Percentiles rank a stretch among this genome's conserved stretches.
Conservation (phyloP, 1,140 invertebrate genomes). For the Berghia stephanieae region DNA sequence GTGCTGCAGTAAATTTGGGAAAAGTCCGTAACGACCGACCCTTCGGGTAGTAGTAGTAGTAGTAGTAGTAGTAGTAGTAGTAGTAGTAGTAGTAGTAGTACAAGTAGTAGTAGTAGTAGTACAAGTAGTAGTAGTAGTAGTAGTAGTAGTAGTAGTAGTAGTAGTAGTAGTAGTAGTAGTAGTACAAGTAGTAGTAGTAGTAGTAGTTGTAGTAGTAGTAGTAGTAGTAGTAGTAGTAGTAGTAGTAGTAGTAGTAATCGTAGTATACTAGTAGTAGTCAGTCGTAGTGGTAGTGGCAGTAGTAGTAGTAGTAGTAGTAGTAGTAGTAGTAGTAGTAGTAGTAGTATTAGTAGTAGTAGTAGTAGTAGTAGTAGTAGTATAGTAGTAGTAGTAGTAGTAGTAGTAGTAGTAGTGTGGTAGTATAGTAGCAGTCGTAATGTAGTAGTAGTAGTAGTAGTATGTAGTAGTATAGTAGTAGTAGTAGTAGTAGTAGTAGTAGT, state of each 20-base stretch:
- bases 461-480: background rate
- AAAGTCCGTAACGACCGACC: no score
- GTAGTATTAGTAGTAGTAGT: constrained; percentile 10
- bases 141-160: constrained; percentile 22
- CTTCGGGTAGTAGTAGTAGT: constrained; percentile 13
- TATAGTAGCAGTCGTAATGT: background rate
- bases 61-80: constrained; percentile 25
- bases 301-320: no score
- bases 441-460: constrained; percentile 11
- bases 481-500: constrained; percentile 20
- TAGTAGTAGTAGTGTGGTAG: constrained; percentile 1
- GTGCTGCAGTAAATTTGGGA: no score
- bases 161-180: constrained; percentile 23
- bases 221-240: constrained; percentile 21
- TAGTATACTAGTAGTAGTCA: constrained; percentile 9
- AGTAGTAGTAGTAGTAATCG: constrained; percentile 13
- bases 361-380: constrained; percentile 10
- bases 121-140: background rate
- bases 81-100: constrained; percentile 25
- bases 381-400: constrained; percentile 9
- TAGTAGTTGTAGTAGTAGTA: constrained; percentile 24
- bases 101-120: constrained; percentile 7
- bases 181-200: constrained; percentile 21
- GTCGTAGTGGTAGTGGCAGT: constrained; percentile 11
- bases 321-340: constrained; percentile 1